phyloP scores from a whole-genome alignment of 30 jellyfish, hydroid and myxozoan genomes.

The Chrysaora quinquecirrha region DNA sequence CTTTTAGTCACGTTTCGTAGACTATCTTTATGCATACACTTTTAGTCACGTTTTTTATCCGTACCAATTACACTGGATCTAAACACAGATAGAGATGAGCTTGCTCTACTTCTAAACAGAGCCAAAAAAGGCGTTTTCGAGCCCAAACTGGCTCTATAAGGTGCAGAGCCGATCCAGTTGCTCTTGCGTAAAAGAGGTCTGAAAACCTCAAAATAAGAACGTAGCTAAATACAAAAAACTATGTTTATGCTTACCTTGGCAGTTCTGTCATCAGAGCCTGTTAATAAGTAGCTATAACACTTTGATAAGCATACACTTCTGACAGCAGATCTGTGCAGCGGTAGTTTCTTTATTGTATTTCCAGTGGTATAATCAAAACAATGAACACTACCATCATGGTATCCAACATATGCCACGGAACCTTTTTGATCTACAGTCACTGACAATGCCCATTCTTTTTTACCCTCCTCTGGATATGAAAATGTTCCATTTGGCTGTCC shows the following conservation, averaged over 20 bases:
- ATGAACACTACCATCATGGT: constrained; percentile 67
- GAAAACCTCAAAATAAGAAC: too few relatives aligned
- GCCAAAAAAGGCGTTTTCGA: too few relatives aligned
- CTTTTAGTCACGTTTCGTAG: too few relatives aligned
- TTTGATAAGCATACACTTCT: constrained; percentile 56
- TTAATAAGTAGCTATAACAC: constrained; percentile 8
- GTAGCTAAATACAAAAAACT: too few relatives aligned
- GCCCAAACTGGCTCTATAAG: too few relatives aligned
- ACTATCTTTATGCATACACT: too few relatives aligned
- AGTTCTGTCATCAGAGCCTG: constrained; percentile 66
- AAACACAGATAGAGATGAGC: too few relatives aligned
- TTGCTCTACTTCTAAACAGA: too few relatives aligned
- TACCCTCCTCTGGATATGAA: neutral
- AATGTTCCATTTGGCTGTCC: constrained; percentile 66
- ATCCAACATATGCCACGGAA: constrained; percentile 60
- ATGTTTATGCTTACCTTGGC: constrained; percentile 57
- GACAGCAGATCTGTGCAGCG: constrained; percentile 70
- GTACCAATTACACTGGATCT: too few relatives aligned
- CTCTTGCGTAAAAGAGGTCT: too few relatives aligned
- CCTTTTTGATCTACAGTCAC: constrained; percentile 62
- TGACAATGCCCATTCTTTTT: constrained; percentile 67
- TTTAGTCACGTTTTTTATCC: too few relatives aligned
- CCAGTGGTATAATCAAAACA: constrained; percentile 37
- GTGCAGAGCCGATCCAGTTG: too few relatives aligned
- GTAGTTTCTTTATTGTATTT: neutral